Base-by-base conservation (phyloP, 2,888 invertebrate species). In the Fabriciana adippe region DNA sequence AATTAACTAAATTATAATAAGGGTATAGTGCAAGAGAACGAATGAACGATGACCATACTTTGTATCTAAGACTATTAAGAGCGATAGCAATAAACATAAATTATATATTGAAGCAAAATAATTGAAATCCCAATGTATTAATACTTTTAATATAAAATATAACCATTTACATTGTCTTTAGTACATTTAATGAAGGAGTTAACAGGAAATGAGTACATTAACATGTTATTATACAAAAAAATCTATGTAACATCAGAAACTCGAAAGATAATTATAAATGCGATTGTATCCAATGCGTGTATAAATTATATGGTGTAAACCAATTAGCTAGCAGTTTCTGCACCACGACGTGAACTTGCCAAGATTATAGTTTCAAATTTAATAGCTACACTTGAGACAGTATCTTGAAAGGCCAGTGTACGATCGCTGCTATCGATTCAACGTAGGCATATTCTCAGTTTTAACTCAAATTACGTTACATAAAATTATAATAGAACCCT, bases 291-390 rank as follows among this genome's bases (percentile, higher is more conserved):
- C 48, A 48, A 65, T 68, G 59, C 55, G 62, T 65, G 68, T 64
- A 66, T 67, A 70, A 72, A 72, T 72, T 72, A 68, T 68, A 67
- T 60, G 68, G 63, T 65, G 63, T 56, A 66, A 72, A 73, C 72
- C 74, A 76, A 76, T 76, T 76, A 77, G 74, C 66, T 67, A 57
- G 64, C 72, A 69, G 69, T 73, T 74, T 69, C 72, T 73, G 69
- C 67, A 66, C 66, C 69, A 65, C 67, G 69, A 71, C 66, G 71
- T 71, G 70, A 72, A 75, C 70, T 73, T 66, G 70, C 59, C 51
- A 66, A 72, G 75, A 74, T 76, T 75, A 75, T 72, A 72, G 74
- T 70, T 71, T 70, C 71, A 64, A 74, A 73, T 75, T 74, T 76
- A 75, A 74, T 75, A 73, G 72, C 71, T 66, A 50, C 68, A 67